phyloP scores from a whole-genome alignment of 1,140 invertebrate genomes.

The Camponotus floridanus region DNA sequence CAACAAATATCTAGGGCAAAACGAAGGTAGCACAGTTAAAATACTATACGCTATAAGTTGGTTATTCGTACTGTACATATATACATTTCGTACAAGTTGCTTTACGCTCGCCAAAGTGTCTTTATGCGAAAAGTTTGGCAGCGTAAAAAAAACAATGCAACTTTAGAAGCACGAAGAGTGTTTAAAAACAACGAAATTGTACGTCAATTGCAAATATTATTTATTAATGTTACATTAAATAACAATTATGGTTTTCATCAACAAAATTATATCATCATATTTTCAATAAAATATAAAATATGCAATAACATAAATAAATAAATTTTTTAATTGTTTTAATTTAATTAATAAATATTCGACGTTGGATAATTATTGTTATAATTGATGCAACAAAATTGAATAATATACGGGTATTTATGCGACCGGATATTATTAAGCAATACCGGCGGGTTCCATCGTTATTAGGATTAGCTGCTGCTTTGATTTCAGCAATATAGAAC shows the following conservation, averaged over 20 bases:
- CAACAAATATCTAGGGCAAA: constrained; percentile 13
- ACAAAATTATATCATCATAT: background rate
- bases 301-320: background rate
- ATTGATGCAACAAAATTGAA: background rate
- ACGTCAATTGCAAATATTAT: background rate
- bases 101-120: background rate
- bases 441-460: constrained; percentile 10
- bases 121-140: constrained; percentile 44
- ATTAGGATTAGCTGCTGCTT: constrained; percentile 39
- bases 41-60: constrained; percentile 52
- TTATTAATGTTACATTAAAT: background rate
- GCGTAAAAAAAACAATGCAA: constrained; percentile 13
- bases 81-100: constrained; percentile 2
- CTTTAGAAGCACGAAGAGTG: background rate
- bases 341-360: background rate
- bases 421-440: constrained; percentile 41
- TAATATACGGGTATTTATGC: background rate
- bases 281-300: background rate
- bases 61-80: constrained; percentile 23
- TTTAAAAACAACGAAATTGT: background rate
- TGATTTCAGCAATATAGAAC: constrained; percentile 48
- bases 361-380: background rate
- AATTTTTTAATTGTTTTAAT: background rate
- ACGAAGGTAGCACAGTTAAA: background rate
- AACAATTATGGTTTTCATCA: background rate